Conservation (phyloP, 1,140 invertebrate genomes). For the Cyphomyrmex costatus region DNA sequence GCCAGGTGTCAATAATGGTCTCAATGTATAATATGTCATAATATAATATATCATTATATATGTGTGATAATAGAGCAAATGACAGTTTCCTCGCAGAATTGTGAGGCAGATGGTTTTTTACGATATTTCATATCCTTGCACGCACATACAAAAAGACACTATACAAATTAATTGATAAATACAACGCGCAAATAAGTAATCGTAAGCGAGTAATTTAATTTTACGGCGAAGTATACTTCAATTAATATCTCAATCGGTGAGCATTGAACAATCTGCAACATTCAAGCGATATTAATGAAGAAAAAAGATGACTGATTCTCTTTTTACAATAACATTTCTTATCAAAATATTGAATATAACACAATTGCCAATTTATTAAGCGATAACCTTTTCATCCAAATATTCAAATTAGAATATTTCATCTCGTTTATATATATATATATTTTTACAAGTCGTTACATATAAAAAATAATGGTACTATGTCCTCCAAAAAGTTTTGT, state of each 20-base stretch:
- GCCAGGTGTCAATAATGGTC: constrained; percentile 65
- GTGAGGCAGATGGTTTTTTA: constrained; percentile 63
- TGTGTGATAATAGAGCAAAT: constrained; percentile 68
- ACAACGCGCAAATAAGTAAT: constrained; percentile 41
- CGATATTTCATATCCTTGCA: constrained; percentile 57
- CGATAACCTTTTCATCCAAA: background rate
- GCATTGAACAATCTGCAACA: constrained; percentile 51
- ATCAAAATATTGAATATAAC: constrained; percentile 16
- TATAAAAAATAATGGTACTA: constrained; percentile 63
- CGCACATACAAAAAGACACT: constrained; percentile 65
- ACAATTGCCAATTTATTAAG: constrained; percentile 1
- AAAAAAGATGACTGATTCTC: constrained; percentile 43
- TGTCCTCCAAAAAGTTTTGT: constrained; percentile 38
- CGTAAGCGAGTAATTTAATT: constrained; percentile 51
- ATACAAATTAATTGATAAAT: constrained; percentile 56
- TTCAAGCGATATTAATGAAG: constrained; percentile 33
- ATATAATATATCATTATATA: constrained; percentile 67
- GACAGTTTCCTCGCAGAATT: constrained; percentile 54
- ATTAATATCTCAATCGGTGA: constrained; percentile 40
- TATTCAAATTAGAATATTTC: constrained; percentile 22
- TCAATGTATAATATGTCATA: constrained; percentile 67
- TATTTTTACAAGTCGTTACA: constrained; percentile 22
- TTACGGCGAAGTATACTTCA: constrained; percentile 54
- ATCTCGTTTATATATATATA: background rate
- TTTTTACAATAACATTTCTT: constrained; percentile 56